These are phyloP conservation scores for Entomyzon cyanotis DNA, from an alignment of 2,113 vertebrate genomes.

Conservation along the genomic window DNA sequence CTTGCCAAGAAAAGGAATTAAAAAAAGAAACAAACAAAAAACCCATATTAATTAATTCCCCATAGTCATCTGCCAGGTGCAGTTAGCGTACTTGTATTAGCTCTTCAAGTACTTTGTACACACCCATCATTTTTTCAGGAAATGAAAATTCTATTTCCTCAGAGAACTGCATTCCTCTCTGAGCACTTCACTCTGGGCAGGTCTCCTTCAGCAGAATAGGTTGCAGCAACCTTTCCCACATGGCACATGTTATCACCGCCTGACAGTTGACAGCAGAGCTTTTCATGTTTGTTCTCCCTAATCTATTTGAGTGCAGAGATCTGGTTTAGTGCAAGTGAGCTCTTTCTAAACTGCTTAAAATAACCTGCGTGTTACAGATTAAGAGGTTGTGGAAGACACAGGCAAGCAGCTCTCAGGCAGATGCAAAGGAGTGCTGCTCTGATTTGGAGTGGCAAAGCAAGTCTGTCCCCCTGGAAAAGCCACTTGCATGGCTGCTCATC, in stretches of 20 bases:
- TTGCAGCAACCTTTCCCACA: background rate
- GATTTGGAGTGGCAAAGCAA: background rate
- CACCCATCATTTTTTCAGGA: background rate
- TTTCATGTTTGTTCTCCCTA: conserved; percentile 21
- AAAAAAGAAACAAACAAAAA: background rate
- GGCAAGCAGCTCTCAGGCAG: background rate
- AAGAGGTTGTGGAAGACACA: background rate
- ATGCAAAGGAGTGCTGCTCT: background rate
- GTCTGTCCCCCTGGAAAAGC: conserved; percentile 16
- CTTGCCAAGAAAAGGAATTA: background rate
- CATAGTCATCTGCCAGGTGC: background rate
- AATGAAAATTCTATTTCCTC: background rate
- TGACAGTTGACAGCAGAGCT: conserved; percentile 20
- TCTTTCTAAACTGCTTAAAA: conserved; percentile 28
- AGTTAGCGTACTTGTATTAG: background rate
- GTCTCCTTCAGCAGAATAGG: background rate
- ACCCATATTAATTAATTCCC: background rate
- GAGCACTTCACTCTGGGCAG: background rate
- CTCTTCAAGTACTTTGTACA: background rate
- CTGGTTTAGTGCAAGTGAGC: conserved; percentile 21
- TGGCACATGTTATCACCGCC: background rate
- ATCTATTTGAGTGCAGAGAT: conserved; percentile 16
- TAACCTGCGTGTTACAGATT: background rate
- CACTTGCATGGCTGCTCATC: background rate
- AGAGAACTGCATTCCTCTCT: background rate